Base-by-base conservation (phyloP, 2,888 invertebrate genomes). In the Carpatolechia fugitivella region DNA sequence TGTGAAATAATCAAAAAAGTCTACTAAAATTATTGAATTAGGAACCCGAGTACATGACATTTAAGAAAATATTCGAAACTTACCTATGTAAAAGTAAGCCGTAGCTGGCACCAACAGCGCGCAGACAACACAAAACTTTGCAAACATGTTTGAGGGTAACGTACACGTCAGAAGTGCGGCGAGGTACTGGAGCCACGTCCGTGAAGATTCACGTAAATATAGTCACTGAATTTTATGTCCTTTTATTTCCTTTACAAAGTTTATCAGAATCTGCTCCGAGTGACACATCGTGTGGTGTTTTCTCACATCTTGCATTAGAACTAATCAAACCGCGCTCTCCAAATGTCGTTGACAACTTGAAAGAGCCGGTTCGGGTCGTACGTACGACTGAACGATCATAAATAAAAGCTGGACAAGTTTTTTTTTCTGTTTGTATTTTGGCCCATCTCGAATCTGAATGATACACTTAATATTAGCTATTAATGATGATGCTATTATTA, bases 391-490 rank as follows among this genome's bases (percentile, higher is more conserved):
- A 50, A 14, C n/a, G 38, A 50, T 35, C 50, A 50, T 50, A 38
- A 50, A 53, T 53, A 35, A 35, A 24, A 52, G 20, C 24, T 30
- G 52, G 11, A 29, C 40, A 18, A 35, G 33, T 48, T 47, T 49
- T 33, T n/a, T 20, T 24, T 20, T 49, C 20, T 41, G 18, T 54
- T 49, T 31, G 31, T 54, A 41, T 55, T 46, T 33, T 18, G 18
- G 5, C 14, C 18, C 41, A 36, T 30, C 36, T 38, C 14, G 33
- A 18, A 48, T 33, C 10, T 48, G 48, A 29, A 50, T 38, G 50
- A 50, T 50, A 50, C 50, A 50, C 50, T 38, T 50, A 49, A 50
- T 38, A 24, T 50, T 38, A 20, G 14, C 49, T 33, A 36, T 36
- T 18, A 50, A 13, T 47, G 18, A 50, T 38, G 50, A 29, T 10